Conservation (phyloP, 1,140 invertebrate genomes). For the Eumeta japonica region DNA sequence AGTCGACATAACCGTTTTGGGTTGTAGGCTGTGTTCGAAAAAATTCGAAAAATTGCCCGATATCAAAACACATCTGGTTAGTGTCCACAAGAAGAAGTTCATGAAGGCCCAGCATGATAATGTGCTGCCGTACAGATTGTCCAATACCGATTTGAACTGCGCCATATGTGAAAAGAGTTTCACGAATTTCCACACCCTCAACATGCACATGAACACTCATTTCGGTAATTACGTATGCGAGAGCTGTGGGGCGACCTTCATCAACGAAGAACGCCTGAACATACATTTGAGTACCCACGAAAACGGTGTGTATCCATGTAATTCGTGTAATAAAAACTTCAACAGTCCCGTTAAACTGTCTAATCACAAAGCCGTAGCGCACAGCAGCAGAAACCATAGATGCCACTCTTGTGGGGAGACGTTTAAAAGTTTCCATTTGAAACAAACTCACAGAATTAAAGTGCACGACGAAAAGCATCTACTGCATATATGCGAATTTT, state of each 20-base stretch:
- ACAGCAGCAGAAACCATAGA: not conserved
- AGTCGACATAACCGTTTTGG: not conserved
- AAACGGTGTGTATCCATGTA: not conserved
- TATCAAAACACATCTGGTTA: not conserved
- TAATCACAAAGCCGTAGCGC: not conserved
- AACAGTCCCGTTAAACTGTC: not conserved
- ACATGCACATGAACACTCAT: constrained; percentile 38
- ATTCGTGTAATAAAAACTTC: not conserved
- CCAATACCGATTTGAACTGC: constrained; percentile 15
- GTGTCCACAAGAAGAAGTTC: too few species aligned
- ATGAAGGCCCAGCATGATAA: not conserved
- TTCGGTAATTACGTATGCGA: constrained; percentile 32
- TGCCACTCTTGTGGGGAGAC: constrained; percentile 1
- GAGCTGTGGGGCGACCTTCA: constrained; percentile 27
- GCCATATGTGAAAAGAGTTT: constrained; percentile 22
- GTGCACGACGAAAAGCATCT: not conserved
- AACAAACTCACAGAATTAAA: not conserved
- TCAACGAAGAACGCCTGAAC: not conserved
- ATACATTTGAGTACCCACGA: not conserved
- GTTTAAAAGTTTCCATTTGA: not conserved
- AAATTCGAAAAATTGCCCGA: not conserved
- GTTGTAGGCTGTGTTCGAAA: not conserved
- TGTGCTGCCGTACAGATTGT: not conserved
- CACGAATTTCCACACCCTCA: constrained; percentile 34
- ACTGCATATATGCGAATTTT: constrained; percentile 1